phyloP scores from a whole-genome alignment of 2,888 invertebrate species.

The Oscheius sp. region DNA sequence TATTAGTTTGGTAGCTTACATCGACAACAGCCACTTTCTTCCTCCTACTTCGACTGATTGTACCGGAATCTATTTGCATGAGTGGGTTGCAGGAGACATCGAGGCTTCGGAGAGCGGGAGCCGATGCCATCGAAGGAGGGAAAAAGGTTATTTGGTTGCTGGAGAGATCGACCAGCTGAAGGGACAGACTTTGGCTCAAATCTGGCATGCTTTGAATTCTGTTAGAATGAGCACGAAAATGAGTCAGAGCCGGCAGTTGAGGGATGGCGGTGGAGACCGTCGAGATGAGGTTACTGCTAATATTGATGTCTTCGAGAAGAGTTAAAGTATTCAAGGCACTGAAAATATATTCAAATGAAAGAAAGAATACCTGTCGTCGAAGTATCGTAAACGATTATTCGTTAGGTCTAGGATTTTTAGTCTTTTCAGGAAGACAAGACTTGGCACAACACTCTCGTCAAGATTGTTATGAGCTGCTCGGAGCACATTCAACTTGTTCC shows the following conservation, averaged over 20 bases:
- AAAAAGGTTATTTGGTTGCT: constrained; percentile 71
- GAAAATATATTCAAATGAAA: not conserved
- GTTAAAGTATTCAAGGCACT: constrained; percentile 46
- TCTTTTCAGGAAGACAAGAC: constrained; percentile 65
- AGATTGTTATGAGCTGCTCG: constrained; percentile 68
- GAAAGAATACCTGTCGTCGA: constrained; percentile 71
- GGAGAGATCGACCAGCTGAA: constrained; percentile 73
- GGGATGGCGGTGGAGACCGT: constrained; percentile 70
- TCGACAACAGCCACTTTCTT: constrained; percentile 26
- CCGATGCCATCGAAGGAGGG: constrained; percentile 46
- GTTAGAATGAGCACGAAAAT: constrained; percentile 73
- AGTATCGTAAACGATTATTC: constrained; percentile 71
- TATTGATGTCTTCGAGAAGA: constrained; percentile 50
- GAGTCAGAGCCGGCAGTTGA: constrained; percentile 70
- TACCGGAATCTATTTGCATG: constrained; percentile 17
- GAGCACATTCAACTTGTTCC: constrained; percentile 34
- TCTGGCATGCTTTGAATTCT: constrained; percentile 71
- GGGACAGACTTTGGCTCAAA: constrained; percentile 70
- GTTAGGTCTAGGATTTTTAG: constrained; percentile 71
- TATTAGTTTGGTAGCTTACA: constrained; percentile 24
- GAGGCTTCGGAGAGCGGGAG: constrained; percentile 71
- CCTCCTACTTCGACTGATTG: not conserved
- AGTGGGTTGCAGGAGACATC: constrained; percentile 72
- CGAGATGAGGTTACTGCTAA: constrained; percentile 71
- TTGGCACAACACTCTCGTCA: constrained; percentile 69